Evolutionary conservation across 2,888 invertebrate species (phyloP), one percentile per base, ranked within the genome.

Genomic region (Chirona hameri): DNA sequence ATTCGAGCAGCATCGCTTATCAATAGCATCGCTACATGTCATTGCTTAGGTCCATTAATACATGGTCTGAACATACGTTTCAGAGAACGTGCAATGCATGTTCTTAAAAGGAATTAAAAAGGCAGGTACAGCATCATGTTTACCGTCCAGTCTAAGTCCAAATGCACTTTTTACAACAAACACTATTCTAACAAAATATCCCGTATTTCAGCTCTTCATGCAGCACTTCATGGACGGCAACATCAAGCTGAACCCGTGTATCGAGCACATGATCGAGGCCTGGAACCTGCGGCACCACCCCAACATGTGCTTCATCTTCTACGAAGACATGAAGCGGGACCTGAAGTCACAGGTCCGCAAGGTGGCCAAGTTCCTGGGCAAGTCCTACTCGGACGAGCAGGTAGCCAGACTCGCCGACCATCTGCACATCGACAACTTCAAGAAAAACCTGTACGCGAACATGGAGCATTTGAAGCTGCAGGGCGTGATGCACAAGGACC

Each of bases 341-440:
- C n/a, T 79, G n/a, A 79, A 24, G n/a, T 79, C 79, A 27, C n/a
- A 79, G 48, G 48, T 79, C n/a, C 79, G 79, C 24, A 79, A 79
- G n/a, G 79, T 83, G 52, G 83, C 84, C 18, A 39, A 27, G 27
- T 84, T 82, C 60, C 83, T 81, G 18, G 81, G 79, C 0, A 84
- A 84, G 39, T 29, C 46, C 18, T 39, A 65, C 18, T 81, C 57
- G 5, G 83, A 84, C 5, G 83, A 83, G 21, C 52, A 84, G 14
- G 29, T 81, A 10, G 48, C 31, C 18, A 69, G 15, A 39, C 79
- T 84, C 27, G 48, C 81, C 21, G 57, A 81, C 0, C 81, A 82
- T n/a, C 81, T 84, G n/a, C 76, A 46, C 24, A 80, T 84, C 31
- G 83, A 84, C 24, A 83, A 82, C 31, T 82, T 83, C 52, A 39